Evolutionary conservation across 2,797 vertebrate genomes (phyloP), one percentile per base, ranked within the genome.

Genomic region (Peromyscus attwateri): DNA sequence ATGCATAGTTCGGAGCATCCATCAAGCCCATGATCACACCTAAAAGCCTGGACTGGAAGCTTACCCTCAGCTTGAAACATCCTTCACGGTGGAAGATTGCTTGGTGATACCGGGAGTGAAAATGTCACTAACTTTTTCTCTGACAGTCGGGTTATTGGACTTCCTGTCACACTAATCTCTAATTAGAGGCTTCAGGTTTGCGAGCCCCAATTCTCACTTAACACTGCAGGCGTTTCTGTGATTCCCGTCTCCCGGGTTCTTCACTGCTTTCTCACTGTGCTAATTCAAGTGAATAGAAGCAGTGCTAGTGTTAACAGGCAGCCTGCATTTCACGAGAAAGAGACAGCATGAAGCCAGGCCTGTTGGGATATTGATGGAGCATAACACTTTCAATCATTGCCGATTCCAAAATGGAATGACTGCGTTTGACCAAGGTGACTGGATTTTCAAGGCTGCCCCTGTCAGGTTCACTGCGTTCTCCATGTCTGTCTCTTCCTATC

Each of bases 261-360:
- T 97, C 93, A 94, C 80, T 31, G 40, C 96, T 0, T 92, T 96
- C 89, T 96, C 96, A 3, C 92, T 68, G 27, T 97, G 94, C 68
- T 97, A 81, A 98, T 97, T 96, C 88, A 95, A 92, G 76, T 96
- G 91, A 73, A 95, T 96, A 97, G 91, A 95, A 95, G 43, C 87
- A 96, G 29, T 34, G 52, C 92, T 95, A 11, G 85, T 66, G 92
- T 2, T 0, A 95, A 97, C 98, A 97, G 97, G 93, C 96, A 96
- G 60, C 76, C 97, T 85, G 91, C 52, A 29, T 97, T 96, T 98
- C 79, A 77, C 79, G 57, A 75, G 62, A 92, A 97, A 93, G 97
- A 97, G 98, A 97, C 87, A 11, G 95, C 89, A 84, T 84, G 76
- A 91, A 94, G 92, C 97, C 95, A 95, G 76, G 97, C 80, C 83